phyloP scores from a whole-genome alignment of 1,140 invertebrate genomes.

The Habropoda laboriosa region DNA sequence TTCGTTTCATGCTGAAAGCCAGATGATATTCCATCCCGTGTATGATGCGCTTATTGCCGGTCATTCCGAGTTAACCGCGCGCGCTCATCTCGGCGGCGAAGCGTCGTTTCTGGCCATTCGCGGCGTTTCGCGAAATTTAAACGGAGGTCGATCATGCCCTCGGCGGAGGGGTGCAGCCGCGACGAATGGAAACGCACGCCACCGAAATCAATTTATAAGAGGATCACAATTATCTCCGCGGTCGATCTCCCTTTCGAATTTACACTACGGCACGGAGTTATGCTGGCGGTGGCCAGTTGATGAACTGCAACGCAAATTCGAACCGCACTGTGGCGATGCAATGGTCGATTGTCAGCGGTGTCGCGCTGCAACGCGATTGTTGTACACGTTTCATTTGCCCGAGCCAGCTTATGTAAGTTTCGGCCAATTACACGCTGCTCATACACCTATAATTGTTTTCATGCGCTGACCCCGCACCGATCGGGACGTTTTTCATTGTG shows the following conservation, averaged over 20 bases:
- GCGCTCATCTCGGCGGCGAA: neutral
- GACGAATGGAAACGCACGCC: neutral
- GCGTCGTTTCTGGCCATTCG: too few relatives aligned
- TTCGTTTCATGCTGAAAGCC: neutral
- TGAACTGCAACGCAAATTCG: constrained; percentile 35
- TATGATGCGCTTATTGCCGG: neutral
- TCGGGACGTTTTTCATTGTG: neutral
- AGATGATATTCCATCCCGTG: constrained; percentile 5
- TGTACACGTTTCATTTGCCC: constrained; percentile 35
- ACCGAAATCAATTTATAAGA: constrained; percentile 44
- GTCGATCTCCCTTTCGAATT: constrained; percentile 28
- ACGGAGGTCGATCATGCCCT: neutral
- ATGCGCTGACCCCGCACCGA: neutral
- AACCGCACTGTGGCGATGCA: constrained; percentile 17
- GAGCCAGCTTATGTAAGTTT: constrained; percentile 37
- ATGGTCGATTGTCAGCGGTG: constrained; percentile 13
- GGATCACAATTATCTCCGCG: constrained; percentile 41
- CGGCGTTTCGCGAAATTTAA: neutral
- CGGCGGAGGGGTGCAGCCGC: too few relatives aligned
- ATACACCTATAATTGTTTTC: constrained; percentile 10
- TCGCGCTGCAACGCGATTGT: neutral
- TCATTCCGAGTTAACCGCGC: neutral
- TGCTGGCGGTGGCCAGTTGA: constrained; percentile 10
- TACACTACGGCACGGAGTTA: constrained; percentile 7
- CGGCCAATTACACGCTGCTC: constrained; percentile 32